These are phyloP conservation scores for Rhimphoctona megacephalus DNA, from an alignment of 2,888 invertebrate genomes.

Conservation along the genomic window DNA sequence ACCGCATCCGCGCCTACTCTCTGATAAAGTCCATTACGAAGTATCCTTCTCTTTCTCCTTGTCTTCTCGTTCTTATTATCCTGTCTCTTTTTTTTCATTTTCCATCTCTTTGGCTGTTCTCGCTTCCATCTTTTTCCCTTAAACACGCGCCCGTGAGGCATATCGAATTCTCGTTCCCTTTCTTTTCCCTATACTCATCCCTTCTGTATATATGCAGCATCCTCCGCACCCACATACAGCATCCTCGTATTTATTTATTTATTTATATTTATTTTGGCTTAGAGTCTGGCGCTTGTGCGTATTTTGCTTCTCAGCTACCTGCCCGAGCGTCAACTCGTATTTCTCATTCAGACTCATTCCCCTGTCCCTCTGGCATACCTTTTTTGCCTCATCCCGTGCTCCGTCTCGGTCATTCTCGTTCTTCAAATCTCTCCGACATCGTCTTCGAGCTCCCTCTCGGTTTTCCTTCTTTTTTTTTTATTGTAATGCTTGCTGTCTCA, in stretches of 20 bases:
- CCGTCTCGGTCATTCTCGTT: constrained; percentile 45
- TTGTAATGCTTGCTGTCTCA: constrained; percentile 28
- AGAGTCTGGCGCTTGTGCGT: constrained; percentile 7
- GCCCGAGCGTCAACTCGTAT: constrained; percentile 32
- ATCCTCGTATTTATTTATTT: constrained; percentile 63
- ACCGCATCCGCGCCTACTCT: constrained; percentile 65
- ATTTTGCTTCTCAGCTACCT: constrained; percentile 58
- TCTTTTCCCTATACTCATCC: constrained; percentile 46
- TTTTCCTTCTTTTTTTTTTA: not conserved
- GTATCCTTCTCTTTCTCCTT: constrained; percentile 16
- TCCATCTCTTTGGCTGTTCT: constrained; percentile 9
- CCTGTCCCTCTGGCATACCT: constrained; percentile 29
- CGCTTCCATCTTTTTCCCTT: not conserved
- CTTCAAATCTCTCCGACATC: constrained; percentile 43
- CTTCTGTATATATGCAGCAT: not conserved
- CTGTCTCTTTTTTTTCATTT: not conserved
- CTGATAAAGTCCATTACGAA: constrained; percentile 79
- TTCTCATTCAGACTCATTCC: constrained; percentile 47
- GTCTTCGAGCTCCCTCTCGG: constrained; percentile 33
- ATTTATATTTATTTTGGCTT: constrained; percentile 74
- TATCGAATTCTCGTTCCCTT: constrained; percentile 61
- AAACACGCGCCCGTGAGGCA: constrained; percentile 48
- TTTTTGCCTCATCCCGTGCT: constrained; percentile 40
- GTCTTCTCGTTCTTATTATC: not conserved
- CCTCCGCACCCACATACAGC: constrained; percentile 17